Base-by-base conservation (phyloP, 2,113 vertebrate species). In the Sapayoa aenigma region DNA sequence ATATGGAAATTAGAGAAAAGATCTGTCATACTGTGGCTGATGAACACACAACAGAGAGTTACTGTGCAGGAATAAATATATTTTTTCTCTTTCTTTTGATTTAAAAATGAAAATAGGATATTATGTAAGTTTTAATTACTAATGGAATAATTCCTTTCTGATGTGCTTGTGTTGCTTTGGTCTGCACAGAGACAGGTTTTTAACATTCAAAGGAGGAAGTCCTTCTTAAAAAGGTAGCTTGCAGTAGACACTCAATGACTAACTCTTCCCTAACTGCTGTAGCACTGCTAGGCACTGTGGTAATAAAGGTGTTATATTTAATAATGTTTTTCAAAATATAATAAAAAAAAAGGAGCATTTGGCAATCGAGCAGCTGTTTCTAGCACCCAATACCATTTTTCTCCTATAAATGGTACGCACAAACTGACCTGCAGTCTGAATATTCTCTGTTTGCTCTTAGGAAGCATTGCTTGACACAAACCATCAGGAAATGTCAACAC, bases 371-470 rank as follows among this genome's bases (percentile, higher is more conserved):
- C 27, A 90, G 72, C 33, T 69, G 58, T 87, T 95, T 89, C 53
- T 80, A 78, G 49, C 37, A 92, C 58, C 56, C 72, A 44, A 1
- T 82, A 75, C 58, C 31, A 78, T 71, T 96, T 93, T 83, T 90
- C 80, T 96, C 94, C 94, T 82, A 50, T 94, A 95, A 63, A 12
- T 25, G 12, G 6, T 69, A 58, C 47, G 35, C 86, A 95, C 62
- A 93, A 81, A 91, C 46, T 52, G 74, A 73, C 63, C 97, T 96
- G 91, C 79, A 69, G 97, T 95, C 95, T 74, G 56, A 66, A 56
- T 88, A 92, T 93, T 96, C 95, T 88, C 39, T 62, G 65, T 88
- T 95, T 94, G 96, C 75, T 94, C 87, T 94, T 97, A 60, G 63
- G 92, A 96, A 89, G 91, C 76, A 74, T 55, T 87, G 71, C 74